Conservation (phyloP, 2,888 invertebrate genomes). For the Tiphia femorata region DNA sequence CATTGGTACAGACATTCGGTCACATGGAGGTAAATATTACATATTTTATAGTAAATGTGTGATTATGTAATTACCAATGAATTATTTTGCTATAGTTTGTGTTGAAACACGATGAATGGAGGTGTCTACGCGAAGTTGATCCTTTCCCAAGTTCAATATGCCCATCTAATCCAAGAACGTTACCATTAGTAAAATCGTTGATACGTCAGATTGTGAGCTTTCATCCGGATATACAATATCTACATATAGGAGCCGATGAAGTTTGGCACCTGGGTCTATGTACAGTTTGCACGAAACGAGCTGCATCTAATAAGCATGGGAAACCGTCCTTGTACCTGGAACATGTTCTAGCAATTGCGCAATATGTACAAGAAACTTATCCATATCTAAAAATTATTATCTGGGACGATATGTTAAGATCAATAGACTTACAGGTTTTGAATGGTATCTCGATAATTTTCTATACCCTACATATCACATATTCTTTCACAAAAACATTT, state of each 20-base stretch:
- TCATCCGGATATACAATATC: constrained; percentile 76
- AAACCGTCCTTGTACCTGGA: constrained; percentile 76
- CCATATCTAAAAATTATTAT: constrained; percentile 78
- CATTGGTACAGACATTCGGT: constrained; percentile 89
- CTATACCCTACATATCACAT: constrained; percentile 1
- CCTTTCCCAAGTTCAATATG: constrained; percentile 81
- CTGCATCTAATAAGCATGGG: constrained; percentile 70
- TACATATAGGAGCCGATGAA: constrained; percentile 89
- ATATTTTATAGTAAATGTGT: not conserved
- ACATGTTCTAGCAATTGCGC: constrained; percentile 76
- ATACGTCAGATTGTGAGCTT: constrained; percentile 79
- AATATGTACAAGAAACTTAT: constrained; percentile 74
- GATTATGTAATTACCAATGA: not conserved
- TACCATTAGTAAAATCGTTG: constrained; percentile 76
- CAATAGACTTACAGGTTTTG: constrained; percentile 71
- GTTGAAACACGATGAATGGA: constrained; percentile 79
- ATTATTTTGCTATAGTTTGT: constrained; percentile 72
- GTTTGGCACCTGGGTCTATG: constrained; percentile 82
- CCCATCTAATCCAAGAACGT: constrained; percentile 76
- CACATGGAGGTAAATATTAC: constrained; percentile 77
- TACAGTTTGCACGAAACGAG: constrained; percentile 71
- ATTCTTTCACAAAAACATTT: constrained; percentile 17
- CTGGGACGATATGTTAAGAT: constrained; percentile 91
- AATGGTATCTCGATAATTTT: constrained; percentile 69
- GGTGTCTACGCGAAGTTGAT: constrained; percentile 76